Evolutionary conservation across 23 tunicate species (phyloP), one percentile per base, ranked within the genome.

Genomic region (Clavelina lepadiformis): DNA sequence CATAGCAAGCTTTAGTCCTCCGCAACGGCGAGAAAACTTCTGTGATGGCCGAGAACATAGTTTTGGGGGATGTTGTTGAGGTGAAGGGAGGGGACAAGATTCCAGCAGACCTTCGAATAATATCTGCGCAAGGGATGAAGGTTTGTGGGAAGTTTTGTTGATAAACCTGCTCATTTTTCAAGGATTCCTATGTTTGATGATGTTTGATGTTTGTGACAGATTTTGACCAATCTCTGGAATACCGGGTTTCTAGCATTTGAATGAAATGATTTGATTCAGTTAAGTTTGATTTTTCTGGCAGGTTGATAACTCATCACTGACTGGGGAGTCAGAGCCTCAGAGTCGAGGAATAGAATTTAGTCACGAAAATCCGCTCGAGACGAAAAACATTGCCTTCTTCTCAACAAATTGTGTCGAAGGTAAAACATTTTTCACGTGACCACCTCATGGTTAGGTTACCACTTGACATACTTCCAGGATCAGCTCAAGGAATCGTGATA

Each of bases 361-460:
- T 8, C 83, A 81, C 52, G 85, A 63, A 36, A 80, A 85, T 28
- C 85, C 83, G 1, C 71, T 85, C 38, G 94, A 85, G 57, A 80
- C 80, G 13, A 78, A 71, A 63, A 85, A 85, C 71, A 63, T 85
- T n/a, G 81, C 76, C 8, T 85, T 85, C 51, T 85, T 85, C 51
- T 85, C 94, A 0, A 85, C 94, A 36, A 85, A 85, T 53, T 79
- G 86, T 71, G 94, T 85, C 3, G 94, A 85, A 85, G 94, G 94
- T 72, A 46, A 25, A 25, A 59, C 4, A 53, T 11, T 53, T 26
- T 53, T 53, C 24, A 53, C 22, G 20, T 11, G 25, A 53, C 25
- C 22, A 53, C 7, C 22, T 13, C 20, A 6, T 22, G 22, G 6
- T 53, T 53, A 53, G n/a, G 8, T 22, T 60, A 13, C 6, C 27